A percentile compares a stretch with the other conserved stretches of the same genome.
Conservation (phyloP, 2,888 invertebrate genomes). For the Muschampia plurimacula region DNA sequence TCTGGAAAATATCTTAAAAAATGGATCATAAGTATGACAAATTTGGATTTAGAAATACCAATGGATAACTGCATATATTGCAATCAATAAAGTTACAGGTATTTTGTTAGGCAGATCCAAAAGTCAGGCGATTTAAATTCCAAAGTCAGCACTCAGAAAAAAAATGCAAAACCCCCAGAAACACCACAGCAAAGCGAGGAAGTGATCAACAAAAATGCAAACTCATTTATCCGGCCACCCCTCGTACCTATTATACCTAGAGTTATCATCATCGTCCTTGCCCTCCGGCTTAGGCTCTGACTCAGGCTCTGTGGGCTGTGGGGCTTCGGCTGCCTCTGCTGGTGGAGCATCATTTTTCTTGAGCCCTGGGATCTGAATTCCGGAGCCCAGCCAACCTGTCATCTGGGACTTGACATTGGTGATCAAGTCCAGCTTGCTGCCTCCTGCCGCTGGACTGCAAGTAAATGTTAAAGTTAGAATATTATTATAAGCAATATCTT, state of each 20-base stretch:
- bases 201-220: constrained; percentile 54
- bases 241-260: constrained; percentile 92
- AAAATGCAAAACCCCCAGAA: constrained; percentile 44
- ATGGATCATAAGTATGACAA: too few relatives aligned
- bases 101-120: too few relatives aligned
- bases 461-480: constrained; percentile 34
- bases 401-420: constrained; percentile 94
- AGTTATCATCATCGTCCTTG: constrained; percentile 95
- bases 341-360: constrained; percentile 87
- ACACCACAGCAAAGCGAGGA: constrained; percentile 49
- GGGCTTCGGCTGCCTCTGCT: constrained; percentile 69
- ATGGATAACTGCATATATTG: too few relatives aligned
- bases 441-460: constrained; percentile 89
- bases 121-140: too few relatives aligned
- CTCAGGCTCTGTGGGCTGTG: constrained; percentile 76
- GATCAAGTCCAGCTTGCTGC: constrained; percentile 92
- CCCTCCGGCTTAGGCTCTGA: constrained; percentile 70
- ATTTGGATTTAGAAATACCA: too few relatives aligned
- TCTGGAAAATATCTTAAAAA: too few relatives aligned
- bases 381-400: constrained; percentile 93
- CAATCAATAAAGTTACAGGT: too few relatives aligned
- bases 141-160: neutral
- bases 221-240: constrained; percentile 86
- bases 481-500: neutral
- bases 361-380: constrained; percentile 91